Percentiles rank a stretch among this genome's conserved stretches.
Evolutionary conservation across 2,797 vertebrate genomes (phyloP).

Genomic region (Bryconaethiops microstoma): DNA sequence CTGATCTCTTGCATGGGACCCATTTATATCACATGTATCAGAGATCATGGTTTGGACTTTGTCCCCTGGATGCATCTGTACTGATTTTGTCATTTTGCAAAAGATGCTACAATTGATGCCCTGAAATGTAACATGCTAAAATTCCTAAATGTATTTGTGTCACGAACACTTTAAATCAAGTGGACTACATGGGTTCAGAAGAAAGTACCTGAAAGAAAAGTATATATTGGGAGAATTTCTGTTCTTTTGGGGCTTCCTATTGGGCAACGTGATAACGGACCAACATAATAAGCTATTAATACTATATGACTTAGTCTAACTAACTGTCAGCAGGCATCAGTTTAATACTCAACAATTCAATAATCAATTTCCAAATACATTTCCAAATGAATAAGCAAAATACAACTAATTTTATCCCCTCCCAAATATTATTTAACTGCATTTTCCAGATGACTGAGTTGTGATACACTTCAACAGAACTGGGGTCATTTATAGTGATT

Average conservation of each 20-base stretch:
- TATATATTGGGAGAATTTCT: too few species aligned
- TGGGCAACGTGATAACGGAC: too few species aligned
- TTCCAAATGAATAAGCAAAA: slow-evolving; percentile 23
- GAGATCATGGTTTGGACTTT: slow-evolving; percentile 47
- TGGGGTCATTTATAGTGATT: slow-evolving; percentile 52
- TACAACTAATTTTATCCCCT: slow-evolving; percentile 14
- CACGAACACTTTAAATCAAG: slow-evolving; percentile 67
- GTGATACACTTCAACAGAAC: slow-evolving; percentile 32
- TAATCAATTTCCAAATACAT: slow-evolving; percentile 18
- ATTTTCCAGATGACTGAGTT: slow-evolving; percentile 25
- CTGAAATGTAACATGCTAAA: slow-evolving; percentile 57
- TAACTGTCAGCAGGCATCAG: slow-evolving; percentile 17
- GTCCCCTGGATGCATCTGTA: slow-evolving; percentile 63
- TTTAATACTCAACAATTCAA: slow-evolving; percentile 41
- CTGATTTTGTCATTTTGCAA: slow-evolving; percentile 68
- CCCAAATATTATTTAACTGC: slow-evolving; percentile 32
- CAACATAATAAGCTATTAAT: background rate
- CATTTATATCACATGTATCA: slow-evolving; percentile 42
- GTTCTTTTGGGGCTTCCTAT: too few species aligned
- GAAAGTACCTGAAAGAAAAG: background rate
- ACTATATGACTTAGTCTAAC: background rate
- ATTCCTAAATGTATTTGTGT: slow-evolving; percentile 62
- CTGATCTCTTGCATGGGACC: slow-evolving; percentile 33
- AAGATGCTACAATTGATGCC: slow-evolving; percentile 64
- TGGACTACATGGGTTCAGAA: slow-evolving; percentile 20